phyloP scores from a whole-genome alignment of 2,113 vertebrate genomes.

The Phoenicopterus ruber region DNA sequence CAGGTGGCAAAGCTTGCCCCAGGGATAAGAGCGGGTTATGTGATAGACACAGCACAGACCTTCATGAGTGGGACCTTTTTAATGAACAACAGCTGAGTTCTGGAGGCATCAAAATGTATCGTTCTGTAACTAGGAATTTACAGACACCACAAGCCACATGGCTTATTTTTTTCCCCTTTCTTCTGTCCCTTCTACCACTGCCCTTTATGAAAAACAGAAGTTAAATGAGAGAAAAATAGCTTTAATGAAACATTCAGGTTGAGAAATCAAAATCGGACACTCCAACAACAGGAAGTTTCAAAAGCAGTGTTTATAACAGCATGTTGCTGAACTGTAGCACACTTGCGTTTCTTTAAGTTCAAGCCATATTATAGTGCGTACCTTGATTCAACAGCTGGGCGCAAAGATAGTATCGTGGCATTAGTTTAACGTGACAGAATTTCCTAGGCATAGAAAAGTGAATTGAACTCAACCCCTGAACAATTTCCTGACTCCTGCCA shows the following conservation, averaged over 20 bases:
- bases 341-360: background rate
- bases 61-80: background rate
- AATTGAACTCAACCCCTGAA: background rate
- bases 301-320: background rate
- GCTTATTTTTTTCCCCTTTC: background rate
- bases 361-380: background rate
- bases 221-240: slow-evolving; percentile 40
- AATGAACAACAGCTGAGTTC: background rate
- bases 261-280: slow-evolving; percentile 39
- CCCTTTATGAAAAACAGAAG: slow-evolving; percentile 59
- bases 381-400: background rate
- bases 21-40: background rate
- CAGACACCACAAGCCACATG: background rate
- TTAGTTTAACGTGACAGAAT: background rate
- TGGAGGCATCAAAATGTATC: background rate
- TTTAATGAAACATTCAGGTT: slow-evolving; percentile 50
- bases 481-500: background rate
- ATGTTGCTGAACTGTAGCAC: background rate
- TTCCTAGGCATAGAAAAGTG: background rate
- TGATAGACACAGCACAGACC: background rate
- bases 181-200: background rate
- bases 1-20: background rate
- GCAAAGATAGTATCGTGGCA: background rate
- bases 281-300: slow-evolving; percentile 56
- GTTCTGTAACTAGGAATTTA: background rate